A percentile compares a stretch with the other conserved stretches of the same genome.
phyloP scores from a whole-genome alignment of 2,113 vertebrate species.

The Corythoichthys haematopterus region DNA sequence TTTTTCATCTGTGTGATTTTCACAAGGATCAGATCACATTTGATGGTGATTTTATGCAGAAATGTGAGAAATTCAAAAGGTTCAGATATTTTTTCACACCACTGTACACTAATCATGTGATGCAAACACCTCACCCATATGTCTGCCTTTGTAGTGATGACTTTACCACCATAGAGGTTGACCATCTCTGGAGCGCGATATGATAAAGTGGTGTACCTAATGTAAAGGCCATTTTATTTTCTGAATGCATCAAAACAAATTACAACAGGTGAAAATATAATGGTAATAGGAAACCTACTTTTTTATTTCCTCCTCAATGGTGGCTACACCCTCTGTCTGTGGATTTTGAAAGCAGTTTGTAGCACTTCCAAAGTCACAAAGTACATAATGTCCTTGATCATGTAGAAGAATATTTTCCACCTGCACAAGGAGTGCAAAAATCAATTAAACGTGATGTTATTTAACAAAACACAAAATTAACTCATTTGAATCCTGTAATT shows the following conservation, averaged over 20 bases:
- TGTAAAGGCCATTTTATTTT: constrained; percentile 22
- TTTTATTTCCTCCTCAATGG: constrained; percentile 95
- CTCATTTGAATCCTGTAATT: constrained; percentile 2
- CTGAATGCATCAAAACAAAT: background rate
- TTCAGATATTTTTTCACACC: background rate
- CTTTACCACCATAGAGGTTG: constrained; percentile 89
- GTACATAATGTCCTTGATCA: constrained; percentile 93
- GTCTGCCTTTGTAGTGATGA: constrained; percentile 96
- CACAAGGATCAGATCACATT: too few species aligned
- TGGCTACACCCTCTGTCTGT: constrained; percentile 85
- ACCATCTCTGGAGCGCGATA: constrained; percentile 98
- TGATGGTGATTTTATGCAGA: too few species aligned
- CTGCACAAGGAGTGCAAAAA: constrained; percentile 60
- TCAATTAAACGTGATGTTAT: background rate
- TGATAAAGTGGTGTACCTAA: constrained; percentile 95
- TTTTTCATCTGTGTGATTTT: too few species aligned
- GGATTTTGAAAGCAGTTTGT: constrained; percentile 93
- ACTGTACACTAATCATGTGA: background rate
- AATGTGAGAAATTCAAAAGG: background rate
- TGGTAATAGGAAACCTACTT: constrained; percentile 74
- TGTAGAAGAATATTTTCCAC: constrained; percentile 98
- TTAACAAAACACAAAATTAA: background rate
- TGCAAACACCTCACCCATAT: constrained; percentile 82
- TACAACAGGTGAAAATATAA: background rate
- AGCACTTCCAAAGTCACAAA: constrained; percentile 97